These are phyloP conservation scores for Cyprinodon tularosa DNA, from an alignment of 2,113 vertebrate genomes.

Conservation along the genomic window DNA sequence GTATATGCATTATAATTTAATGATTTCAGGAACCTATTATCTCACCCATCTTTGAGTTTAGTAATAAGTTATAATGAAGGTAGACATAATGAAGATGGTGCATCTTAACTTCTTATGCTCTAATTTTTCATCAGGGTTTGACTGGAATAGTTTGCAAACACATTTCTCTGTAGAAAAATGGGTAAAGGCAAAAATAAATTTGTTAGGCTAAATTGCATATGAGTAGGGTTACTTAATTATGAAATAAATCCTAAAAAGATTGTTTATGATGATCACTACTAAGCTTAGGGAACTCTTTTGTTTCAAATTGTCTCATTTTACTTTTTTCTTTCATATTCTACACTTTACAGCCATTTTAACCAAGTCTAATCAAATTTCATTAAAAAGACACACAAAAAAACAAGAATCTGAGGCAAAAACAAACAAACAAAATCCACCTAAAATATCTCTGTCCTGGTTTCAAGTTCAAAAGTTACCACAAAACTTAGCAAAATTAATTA, in stretches of 20 bases:
- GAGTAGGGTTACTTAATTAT: too few species aligned
- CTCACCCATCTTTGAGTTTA: constrained; percentile 66
- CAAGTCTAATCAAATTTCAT: neutral
- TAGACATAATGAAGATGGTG: constrained; percentile 63
- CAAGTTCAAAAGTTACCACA: too few species aligned
- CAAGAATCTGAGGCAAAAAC: neutral
- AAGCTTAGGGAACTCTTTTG: too few species aligned
- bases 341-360: neutral
- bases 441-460: too few species aligned
- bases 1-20: constrained; percentile 65
- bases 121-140: constrained; percentile 51
- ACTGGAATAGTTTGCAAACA: constrained; percentile 43
- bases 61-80: constrained; percentile 73
- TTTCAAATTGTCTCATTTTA: neutral
- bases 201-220: too few species aligned
- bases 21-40: constrained; percentile 73
- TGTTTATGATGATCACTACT: too few species aligned
- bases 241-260: too few species aligned
- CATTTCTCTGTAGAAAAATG: constrained; percentile 25
- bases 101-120: constrained; percentile 54
- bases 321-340: neutral
- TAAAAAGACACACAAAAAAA: neutral
- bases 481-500: too few species aligned
- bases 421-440: too few species aligned
- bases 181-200: constrained; percentile 11